These are phyloP conservation scores for Eufriesea mexicana DNA, from an alignment of 1,140 invertebrate species.

Conservation along the genomic window DNA sequence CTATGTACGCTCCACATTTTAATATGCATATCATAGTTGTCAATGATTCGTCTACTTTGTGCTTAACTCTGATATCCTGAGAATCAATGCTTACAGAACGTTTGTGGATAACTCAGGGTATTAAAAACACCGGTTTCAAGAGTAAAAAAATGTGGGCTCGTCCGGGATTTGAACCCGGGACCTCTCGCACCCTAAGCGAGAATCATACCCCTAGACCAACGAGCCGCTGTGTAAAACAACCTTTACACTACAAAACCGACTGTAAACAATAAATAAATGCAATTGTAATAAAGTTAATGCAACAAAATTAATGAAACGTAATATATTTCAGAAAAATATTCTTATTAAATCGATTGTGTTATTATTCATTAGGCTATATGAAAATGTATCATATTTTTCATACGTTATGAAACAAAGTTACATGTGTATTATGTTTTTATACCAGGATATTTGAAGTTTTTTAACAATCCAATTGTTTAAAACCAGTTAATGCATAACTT, in stretches of 20 bases:
- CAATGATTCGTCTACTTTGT: background rate
- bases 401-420: too few species aligned
- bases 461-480: background rate
- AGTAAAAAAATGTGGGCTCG: slow-evolving; percentile 82
- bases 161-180: slow-evolving; percentile 91
- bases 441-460: too few species aligned
- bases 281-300: too few species aligned
- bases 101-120: background rate
- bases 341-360: too few species aligned
- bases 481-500: too few species aligned
- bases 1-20: background rate
- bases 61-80: background rate
- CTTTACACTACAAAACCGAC: slow-evolving; percentile 1
- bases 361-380: too few species aligned
- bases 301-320: too few species aligned
- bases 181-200: slow-evolving; percentile 86
- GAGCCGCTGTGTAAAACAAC: slow-evolving; percentile 50
- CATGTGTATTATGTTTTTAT: too few species aligned
- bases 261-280: too few species aligned
- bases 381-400: too few species aligned
- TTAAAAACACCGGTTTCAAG: background rate
- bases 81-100: background rate
- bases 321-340: too few species aligned
- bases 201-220: slow-evolving; percentile 78
- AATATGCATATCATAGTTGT: background rate